A percentile compares a stretch with the other conserved stretches of the same genome.
phyloP scores from a whole-genome alignment of 2,797 vertebrate species.

The Mionectes olivaceus region DNA sequence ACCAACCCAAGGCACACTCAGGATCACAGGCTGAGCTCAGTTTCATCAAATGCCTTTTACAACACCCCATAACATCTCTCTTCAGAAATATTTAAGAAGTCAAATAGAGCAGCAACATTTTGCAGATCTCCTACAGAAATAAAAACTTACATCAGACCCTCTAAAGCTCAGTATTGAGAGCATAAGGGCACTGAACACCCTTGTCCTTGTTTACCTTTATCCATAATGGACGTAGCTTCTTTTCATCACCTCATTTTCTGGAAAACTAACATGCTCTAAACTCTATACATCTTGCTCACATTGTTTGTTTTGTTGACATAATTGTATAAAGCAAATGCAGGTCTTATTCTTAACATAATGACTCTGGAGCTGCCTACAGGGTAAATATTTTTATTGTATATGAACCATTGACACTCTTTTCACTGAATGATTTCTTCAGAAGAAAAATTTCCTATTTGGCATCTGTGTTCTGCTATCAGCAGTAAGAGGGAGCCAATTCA shows the following conservation, averaged over 20 bases:
- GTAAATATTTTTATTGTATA: neutral
- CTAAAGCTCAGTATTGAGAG: neutral
- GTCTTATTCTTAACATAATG: neutral
- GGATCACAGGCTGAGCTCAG: neutral
- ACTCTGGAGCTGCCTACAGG: neutral
- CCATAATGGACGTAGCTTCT: neutral
- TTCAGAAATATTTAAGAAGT: neutral
- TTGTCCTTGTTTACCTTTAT: neutral
- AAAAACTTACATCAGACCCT: neutral
- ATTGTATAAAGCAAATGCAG: neutral
- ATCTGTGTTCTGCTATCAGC: neutral
- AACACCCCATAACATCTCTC: neutral
- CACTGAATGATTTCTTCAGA: neutral
- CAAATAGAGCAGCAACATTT: neutral
- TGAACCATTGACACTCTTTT: neutral
- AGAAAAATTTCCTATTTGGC: neutral
- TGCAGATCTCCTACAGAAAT: neutral
- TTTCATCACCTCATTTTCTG: accelerated
- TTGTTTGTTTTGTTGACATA: neutral
- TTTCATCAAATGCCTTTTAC: neutral
- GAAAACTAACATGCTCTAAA: neutral
- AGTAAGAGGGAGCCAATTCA: neutral
- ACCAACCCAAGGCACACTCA: neutral
- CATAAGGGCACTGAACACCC: neutral
- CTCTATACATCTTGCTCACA: neutral